phyloP scores from a whole-genome alignment of 1,140 invertebrate genomes.

The Eupristina koningsbergeri region DNA sequence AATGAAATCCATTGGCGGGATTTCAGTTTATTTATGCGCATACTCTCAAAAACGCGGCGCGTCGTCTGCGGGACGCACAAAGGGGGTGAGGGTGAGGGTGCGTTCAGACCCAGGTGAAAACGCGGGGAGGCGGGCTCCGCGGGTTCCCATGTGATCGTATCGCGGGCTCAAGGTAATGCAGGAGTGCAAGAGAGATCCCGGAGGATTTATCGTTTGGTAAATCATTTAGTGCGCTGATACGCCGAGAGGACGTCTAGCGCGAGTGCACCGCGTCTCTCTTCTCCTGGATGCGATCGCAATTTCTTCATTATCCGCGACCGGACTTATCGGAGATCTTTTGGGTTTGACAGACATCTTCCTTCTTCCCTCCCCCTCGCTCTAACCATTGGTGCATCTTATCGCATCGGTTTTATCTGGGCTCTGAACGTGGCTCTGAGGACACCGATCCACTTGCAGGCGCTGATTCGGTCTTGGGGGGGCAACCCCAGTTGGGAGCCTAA shows the following conservation, averaged over 20 bases:
- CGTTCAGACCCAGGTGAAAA: constrained; percentile 1
- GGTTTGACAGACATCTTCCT: background rate
- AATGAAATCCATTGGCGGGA: background rate
- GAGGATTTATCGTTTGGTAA: constrained; percentile 6
- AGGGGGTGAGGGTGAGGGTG: background rate
- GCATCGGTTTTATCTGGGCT: background rate
- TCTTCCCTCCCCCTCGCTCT: background rate
- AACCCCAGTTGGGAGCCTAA: background rate
- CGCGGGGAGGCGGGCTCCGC: background rate
- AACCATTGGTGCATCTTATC: background rate
- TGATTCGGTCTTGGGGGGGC: background rate
- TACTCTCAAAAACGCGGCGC: constrained; percentile 21
- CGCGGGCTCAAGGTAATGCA: background rate
- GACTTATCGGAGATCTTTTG: background rate
- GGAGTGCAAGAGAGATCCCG: background rate
- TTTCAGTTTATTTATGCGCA: constrained; percentile 13
- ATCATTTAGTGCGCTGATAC: constrained; percentile 19
- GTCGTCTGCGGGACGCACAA: background rate
- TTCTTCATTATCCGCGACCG: constrained; percentile 23
- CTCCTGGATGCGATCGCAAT: constrained; percentile 8
- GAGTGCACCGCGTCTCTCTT: background rate
- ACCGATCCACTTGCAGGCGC: no score
- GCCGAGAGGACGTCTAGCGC: background rate
- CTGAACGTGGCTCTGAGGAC: background rate
- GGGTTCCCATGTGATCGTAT: constrained; percentile 19